Conservation (phyloP, 1,140 invertebrate genomes). For the Leptinotarsa undecemlineata region DNA sequence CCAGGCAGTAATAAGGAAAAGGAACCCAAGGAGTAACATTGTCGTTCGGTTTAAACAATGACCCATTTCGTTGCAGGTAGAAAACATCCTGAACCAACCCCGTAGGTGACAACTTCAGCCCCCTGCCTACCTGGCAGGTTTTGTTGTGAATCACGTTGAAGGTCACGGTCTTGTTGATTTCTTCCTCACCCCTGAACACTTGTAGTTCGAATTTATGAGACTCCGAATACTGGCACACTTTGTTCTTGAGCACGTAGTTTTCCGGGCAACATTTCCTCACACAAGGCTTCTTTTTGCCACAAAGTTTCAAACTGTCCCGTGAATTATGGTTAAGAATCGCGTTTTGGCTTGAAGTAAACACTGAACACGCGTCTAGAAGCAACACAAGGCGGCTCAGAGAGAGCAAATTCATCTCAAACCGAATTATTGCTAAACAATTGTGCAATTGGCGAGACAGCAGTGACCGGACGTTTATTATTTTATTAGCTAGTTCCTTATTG, state of each 20-base stretch:
- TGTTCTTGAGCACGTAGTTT: conserved; percentile 14
- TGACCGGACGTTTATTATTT: background rate
- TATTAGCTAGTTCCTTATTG: background rate
- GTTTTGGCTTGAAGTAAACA: background rate
- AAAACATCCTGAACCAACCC: background rate
- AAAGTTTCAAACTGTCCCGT: background rate
- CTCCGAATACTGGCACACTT: background rate
- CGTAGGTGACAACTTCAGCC: background rate
- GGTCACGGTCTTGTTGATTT: conserved; percentile 11
- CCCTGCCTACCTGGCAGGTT: background rate
- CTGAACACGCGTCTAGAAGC: background rate
- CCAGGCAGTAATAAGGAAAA: conserved; percentile 18
- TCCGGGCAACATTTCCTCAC: conserved; percentile 25
- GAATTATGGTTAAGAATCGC: conserved; percentile 9
- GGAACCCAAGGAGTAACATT: background rate
- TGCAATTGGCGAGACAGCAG: background rate
- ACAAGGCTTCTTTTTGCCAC: background rate
- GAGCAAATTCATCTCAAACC: background rate
- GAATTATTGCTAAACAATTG: conserved; percentile 2
- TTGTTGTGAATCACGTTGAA: conserved; percentile 16
- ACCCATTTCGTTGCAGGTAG: conserved; percentile 14
- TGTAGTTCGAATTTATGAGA: conserved; percentile 9
- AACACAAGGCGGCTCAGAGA: background rate
- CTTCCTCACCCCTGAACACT: conserved; percentile 12
- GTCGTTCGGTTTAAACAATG: conserved; percentile 13